Conservation (phyloP, 2,797 vertebrate genomes). For the Danio tinwini region DNA sequence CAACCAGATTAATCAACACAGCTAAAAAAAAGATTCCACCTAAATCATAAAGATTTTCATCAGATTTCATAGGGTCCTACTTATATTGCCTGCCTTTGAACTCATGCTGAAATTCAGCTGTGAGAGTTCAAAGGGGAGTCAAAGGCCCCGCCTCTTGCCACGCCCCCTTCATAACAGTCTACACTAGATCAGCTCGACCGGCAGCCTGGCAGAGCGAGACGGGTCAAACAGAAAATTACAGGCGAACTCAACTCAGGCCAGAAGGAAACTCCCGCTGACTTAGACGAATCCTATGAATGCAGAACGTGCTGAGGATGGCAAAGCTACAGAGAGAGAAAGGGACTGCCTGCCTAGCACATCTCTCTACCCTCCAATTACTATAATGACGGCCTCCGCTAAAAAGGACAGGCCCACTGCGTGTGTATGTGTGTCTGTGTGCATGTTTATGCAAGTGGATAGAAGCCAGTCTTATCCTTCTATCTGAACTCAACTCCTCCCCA, state of each 20-base stretch:
- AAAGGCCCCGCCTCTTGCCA: background rate
- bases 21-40: background rate
- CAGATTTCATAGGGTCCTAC: background rate
- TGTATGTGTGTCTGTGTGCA: slow-evolving; percentile 36
- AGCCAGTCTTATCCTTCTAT: slow-evolving; percentile 23
- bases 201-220: slow-evolving; percentile 10
- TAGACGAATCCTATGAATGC: slow-evolving; percentile 24
- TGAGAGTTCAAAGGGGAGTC: slow-evolving; percentile 38
- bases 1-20: background rate
- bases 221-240: slow-evolving; percentile 47
- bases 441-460: slow-evolving; percentile 34
- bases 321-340: slow-evolving; percentile 56
- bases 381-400: slow-evolving; percentile 76
- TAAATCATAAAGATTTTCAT: too few species aligned
- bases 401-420: slow-evolving; percentile 29
- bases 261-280: slow-evolving; percentile 56
- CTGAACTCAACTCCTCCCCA: slow-evolving; percentile 9
- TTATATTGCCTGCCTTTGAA: background rate
- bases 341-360: slow-evolving; percentile 51
- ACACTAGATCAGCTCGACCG: background rate
- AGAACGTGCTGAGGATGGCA: slow-evolving; percentile 50
- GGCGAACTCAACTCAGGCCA: slow-evolving; percentile 57
- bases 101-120: slow-evolving; percentile 41
- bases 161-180: slow-evolving; percentile 34
- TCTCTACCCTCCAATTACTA: slow-evolving; percentile 80